Evolutionary conservation across 1,140 invertebrate species (phyloP).

Genomic region (Lordiphosa mommai): DNA sequence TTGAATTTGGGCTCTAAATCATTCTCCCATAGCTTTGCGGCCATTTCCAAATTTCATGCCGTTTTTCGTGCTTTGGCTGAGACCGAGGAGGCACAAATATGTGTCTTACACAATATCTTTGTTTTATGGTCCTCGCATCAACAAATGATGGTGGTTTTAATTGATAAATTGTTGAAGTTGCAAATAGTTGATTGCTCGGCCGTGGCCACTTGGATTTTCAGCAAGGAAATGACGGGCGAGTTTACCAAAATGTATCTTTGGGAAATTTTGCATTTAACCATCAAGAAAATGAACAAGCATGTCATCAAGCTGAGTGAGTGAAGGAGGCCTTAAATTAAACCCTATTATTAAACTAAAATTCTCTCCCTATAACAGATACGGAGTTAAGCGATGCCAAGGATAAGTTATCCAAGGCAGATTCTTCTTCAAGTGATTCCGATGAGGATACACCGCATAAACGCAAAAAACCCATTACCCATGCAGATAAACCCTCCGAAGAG

Average conservation of each 20-base stretch:
- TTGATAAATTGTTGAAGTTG: constrained; percentile 98
- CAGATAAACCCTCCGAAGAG: constrained; percentile 91
- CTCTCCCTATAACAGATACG: constrained; percentile 79
- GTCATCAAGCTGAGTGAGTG: constrained; percentile 90
- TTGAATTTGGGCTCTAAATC: constrained; percentile 97
- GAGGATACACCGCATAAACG: constrained; percentile 82
- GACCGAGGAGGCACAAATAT: constrained; percentile 97
- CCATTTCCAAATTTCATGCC: constrained; percentile 97
- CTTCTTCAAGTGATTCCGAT: constrained; percentile 89
- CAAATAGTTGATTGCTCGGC: constrained; percentile 98
- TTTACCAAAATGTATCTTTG: constrained; percentile 98
- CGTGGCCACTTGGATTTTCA: constrained; percentile 99
- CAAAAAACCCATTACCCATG: constrained; percentile 83
- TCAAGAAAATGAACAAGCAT: constrained; percentile 98
- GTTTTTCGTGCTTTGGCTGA: constrained; percentile 95
- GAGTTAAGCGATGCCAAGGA: constrained; percentile 94
- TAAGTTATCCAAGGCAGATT: constrained; percentile 88
- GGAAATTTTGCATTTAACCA: constrained; percentile 97
- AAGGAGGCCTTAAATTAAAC: too few species aligned
- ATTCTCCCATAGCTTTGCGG: constrained; percentile 98
- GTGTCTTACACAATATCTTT: constrained; percentile 94
- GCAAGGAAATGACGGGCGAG: constrained; percentile 95
- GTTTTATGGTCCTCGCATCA: constrained; percentile 97
- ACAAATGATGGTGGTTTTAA: constrained; percentile 97
- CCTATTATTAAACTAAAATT: too few species aligned